These are phyloP conservation scores for Alloplasta piceator DNA, from an alignment of 2,888 invertebrate species.

Conservation along the genomic window DNA sequence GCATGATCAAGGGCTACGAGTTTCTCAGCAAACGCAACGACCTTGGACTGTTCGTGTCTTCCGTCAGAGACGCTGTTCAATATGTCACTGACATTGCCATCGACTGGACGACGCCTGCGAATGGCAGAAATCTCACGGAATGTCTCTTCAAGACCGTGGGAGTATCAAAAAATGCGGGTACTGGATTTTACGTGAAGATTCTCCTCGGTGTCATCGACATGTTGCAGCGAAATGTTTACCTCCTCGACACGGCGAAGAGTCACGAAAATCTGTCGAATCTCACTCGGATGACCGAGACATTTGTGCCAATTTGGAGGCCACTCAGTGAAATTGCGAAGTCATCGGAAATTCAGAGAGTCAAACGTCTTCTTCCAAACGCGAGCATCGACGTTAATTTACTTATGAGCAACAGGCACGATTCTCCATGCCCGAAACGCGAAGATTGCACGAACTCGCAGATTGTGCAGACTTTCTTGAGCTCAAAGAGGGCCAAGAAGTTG, in stretches of 20 bases:
- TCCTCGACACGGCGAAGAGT: slow-evolving; percentile 72
- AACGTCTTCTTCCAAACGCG: slow-evolving; percentile 73
- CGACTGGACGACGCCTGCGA: slow-evolving; percentile 73
- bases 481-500: slow-evolving; percentile 73
- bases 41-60: slow-evolving; percentile 67
- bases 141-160: slow-evolving; percentile 74
- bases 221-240: slow-evolving; percentile 70
- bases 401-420: slow-evolving; percentile 64
- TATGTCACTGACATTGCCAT: slow-evolving; percentile 75
- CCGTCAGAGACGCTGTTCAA: slow-evolving; percentile 70
- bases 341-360: slow-evolving; percentile 64
- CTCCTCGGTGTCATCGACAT: slow-evolving; percentile 71
- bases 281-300: slow-evolving; percentile 72
- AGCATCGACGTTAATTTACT: slow-evolving; percentile 78
- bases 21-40: slow-evolving; percentile 71
- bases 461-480: slow-evolving; percentile 72
- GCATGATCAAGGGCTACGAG: slow-evolving; percentile 79
- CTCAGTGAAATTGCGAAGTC: slow-evolving; percentile 71
- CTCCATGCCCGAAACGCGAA: slow-evolving; percentile 66
- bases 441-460: slow-evolving; percentile 69
- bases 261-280: slow-evolving; percentile 71
- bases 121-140: slow-evolving; percentile 63
- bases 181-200: slow-evolving; percentile 74
- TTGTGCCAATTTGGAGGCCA: slow-evolving; percentile 77
- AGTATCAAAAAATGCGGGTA: slow-evolving; percentile 70